Evolutionary conservation across 2,888 invertebrate genomes (phyloP).

Genomic region (Copidosoma aretas): DNA sequence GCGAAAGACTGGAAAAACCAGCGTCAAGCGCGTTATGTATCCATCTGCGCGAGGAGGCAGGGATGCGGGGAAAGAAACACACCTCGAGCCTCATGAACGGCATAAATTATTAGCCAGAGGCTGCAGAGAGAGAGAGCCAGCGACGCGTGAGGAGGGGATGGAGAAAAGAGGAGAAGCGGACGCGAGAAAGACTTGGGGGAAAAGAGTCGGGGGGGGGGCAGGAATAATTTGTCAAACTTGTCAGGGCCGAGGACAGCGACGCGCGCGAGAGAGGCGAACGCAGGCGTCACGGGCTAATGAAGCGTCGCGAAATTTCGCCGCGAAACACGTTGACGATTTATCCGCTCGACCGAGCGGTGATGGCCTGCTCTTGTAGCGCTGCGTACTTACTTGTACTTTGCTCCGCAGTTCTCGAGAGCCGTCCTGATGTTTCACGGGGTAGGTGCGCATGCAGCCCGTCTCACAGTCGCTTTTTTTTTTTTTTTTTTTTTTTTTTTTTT

Average conservation of each 20-base stretch:
- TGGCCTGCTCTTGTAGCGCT: not conserved
- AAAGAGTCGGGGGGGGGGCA: constrained; percentile 14
- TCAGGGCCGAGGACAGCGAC: constrained; percentile 42
- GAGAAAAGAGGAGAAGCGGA: constrained; percentile 4
- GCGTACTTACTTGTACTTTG: not conserved
- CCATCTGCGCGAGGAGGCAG: too few relatives aligned
- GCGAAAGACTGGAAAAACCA: constrained; percentile 33
- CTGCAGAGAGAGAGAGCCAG: not conserved
- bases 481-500: too few relatives aligned
- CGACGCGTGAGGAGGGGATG: not conserved
- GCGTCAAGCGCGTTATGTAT: not conserved
- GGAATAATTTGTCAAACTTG: constrained; percentile 51
- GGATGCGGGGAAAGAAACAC: not conserved
- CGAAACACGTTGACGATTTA: constrained; percentile 60
- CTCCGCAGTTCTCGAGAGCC: not conserved
- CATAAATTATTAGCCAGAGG: not conserved
- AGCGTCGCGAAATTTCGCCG: constrained; percentile 58
- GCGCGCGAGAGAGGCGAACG: too few relatives aligned
- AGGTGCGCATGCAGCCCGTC: too few relatives aligned
- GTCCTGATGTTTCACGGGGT: too few relatives aligned
- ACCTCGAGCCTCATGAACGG: not conserved
- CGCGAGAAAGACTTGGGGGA: not conserved
- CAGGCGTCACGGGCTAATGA: constrained; percentile 53
- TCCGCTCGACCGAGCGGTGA: constrained; percentile 54
- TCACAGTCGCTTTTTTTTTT: too few relatives aligned